These are phyloP conservation scores for Hippoglossus stenolepis DNA, from an alignment of 2,113 vertebrate genomes.

Conservation along the genomic window DNA sequence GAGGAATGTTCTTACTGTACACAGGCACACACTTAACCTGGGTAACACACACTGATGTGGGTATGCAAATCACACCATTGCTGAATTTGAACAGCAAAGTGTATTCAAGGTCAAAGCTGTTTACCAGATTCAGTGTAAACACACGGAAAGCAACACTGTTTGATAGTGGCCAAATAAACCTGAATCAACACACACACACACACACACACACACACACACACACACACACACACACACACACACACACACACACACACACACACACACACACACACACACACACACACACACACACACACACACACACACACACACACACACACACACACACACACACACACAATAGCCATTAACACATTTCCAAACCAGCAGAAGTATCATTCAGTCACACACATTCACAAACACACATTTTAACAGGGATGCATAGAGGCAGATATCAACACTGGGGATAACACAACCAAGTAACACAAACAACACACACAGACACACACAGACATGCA, in stretches of 20 bases:
- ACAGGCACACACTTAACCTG: conserved; percentile 6
- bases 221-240: not conserved
- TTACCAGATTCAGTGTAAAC: conserved; percentile 57
- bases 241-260: not conserved
- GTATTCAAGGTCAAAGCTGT: conserved; percentile 78
- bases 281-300: conserved; percentile 17
- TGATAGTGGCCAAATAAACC: conserved; percentile 45
- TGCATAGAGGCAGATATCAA: not conserved
- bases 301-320: not conserved
- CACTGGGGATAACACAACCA: conserved; percentile 10
- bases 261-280: conserved; percentile 2
- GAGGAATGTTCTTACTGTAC: conserved; percentile 41
- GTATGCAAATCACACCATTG: conserved; percentile 46
- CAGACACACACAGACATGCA: not conserved
- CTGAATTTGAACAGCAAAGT: conserved; percentile 70
- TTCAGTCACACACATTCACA: conserved; percentile 8
- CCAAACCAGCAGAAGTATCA: conserved; percentile 33
- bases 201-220: not conserved
- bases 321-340: conserved; percentile 12
- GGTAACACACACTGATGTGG: conserved; percentile 23
- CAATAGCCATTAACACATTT: conserved; percentile 19
- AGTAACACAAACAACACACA: not conserved
- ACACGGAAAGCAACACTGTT: conserved; percentile 36
- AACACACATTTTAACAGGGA: conserved; percentile 10
- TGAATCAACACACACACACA: conserved; percentile 29